Evolutionary conservation across 1,140 invertebrate genomes (phyloP), one percentile per base, ranked within the genome.

Genomic region (Cyclina sinensis): DNA sequence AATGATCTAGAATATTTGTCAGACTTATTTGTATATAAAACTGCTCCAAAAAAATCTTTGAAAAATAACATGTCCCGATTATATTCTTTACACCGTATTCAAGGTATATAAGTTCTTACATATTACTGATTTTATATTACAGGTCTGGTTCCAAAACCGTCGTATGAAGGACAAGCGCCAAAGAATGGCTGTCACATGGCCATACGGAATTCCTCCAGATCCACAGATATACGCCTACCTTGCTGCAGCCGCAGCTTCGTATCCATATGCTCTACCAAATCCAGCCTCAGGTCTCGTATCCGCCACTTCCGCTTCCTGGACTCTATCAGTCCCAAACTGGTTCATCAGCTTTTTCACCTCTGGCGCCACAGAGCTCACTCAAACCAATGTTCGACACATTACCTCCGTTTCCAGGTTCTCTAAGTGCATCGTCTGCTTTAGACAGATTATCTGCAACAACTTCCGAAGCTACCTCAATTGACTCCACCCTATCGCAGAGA

Each of bases 151-250:
- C 94, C 99, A 99, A 97, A 99, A 99, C 93, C 97, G 99, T 18
- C 96, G 99, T n/a, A 99, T 99, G 99, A 99, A 99, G 94, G 98
- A 99, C 96, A 99, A 99, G 93, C 96, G 99, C 0, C 99, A 99
- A 94, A 95, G 98, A 12, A 97, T 99, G 95, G 98, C 98, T 0
- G 97, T 99, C 74, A 97, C 98, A 0, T 99, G 99, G 99, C 98
- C 99, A 0, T 99, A 99, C 94, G 94, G 94, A 59, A 92, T 95
- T 21, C 97, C 98, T 0, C 91, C 93, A 65, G 98, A 99, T 93
- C 98, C 98, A 5, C 97, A 98, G 0, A 97, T 99, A 88, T 98
- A 98, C 0, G 98, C 98, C 0, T 98, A 98, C n/a, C 96, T 99
- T 11, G 96, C 99, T 0, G 98, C 98, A 92, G 98, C 98, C 0